Conservation (phyloP, 2,797 vertebrate genomes). For the Sebastes alutus region DNA sequence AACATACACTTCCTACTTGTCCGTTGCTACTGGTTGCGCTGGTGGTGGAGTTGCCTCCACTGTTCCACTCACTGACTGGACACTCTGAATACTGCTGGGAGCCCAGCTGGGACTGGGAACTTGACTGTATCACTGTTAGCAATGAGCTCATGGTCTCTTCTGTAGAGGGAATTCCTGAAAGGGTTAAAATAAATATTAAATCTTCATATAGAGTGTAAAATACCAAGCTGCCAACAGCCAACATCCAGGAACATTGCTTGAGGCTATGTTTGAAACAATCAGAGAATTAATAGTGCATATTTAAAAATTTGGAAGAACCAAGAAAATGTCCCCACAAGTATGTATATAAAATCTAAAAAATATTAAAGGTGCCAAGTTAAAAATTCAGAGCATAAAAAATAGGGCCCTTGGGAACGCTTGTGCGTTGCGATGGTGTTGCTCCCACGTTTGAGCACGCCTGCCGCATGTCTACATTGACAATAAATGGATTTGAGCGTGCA, state of each 20-base stretch:
- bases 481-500: too few relatives aligned
- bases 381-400: too few relatives aligned
- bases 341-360: too few relatives aligned
- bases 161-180: constrained; percentile 84
- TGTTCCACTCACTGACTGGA: constrained; percentile 87
- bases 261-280: neutral
- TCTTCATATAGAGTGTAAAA: neutral
- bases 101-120: constrained; percentile 81
- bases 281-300: neutral
- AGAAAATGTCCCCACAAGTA: too few relatives aligned
- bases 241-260: neutral
- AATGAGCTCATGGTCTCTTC: constrained; percentile 86
- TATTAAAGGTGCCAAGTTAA: too few relatives aligned
- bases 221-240: neutral
- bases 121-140: constrained; percentile 84
- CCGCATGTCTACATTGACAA: too few relatives aligned
- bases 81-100: constrained; percentile 87
- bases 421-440: too few relatives aligned
- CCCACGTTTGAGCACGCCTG: too few relatives aligned
- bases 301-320: neutral
- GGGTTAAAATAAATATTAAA: neutral
- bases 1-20: constrained; percentile 88
- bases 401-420: too few relatives aligned
- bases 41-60: constrained; percentile 79
- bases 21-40: constrained; percentile 81